phyloP scores from a whole-genome alignment of 2,888 invertebrate species.

The Lacanobia oleracea region DNA sequence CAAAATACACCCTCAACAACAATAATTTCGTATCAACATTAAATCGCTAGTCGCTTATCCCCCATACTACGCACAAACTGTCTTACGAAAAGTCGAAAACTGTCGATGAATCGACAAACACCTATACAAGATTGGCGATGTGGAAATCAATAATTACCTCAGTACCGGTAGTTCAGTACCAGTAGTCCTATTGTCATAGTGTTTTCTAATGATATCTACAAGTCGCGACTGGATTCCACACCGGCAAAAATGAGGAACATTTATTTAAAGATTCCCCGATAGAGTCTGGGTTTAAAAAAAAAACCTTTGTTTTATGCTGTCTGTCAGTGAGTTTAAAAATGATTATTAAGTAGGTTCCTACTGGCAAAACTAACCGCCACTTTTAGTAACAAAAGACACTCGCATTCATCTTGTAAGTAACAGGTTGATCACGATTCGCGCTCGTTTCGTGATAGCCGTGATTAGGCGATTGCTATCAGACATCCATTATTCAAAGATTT shows the following conservation, averaged over 20 bases:
- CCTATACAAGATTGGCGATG: conserved; percentile 10
- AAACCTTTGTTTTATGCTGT: background rate
- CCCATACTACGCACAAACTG: conserved; percentile 3
- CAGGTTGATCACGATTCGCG: conserved; percentile 49
- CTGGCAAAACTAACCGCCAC: background rate
- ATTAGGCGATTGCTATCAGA: conserved; percentile 32
- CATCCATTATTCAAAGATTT: conserved; percentile 25
- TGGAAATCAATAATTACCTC: conserved; percentile 4
- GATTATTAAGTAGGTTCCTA: background rate
- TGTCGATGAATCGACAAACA: background rate
- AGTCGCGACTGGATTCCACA: background rate
- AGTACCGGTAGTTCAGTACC: conserved; percentile 8
- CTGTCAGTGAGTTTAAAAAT: background rate
- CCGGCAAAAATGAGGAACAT: background rate
- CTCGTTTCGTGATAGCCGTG: conserved; percentile 41
- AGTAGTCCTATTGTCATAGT: conserved; percentile 5
- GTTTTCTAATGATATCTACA: background rate
- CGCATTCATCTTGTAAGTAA: background rate
- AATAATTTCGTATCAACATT: background rate
- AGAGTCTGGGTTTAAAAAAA: background rate
- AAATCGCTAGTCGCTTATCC: conserved; percentile 17
- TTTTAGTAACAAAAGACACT: conserved; percentile 1
- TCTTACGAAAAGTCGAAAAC: conserved; percentile 1
- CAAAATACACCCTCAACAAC: no score
- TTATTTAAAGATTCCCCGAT: background rate